These are phyloP conservation scores for Campaea margaritaria DNA, from an alignment of 2,888 invertebrate species.

Conservation along the genomic window DNA sequence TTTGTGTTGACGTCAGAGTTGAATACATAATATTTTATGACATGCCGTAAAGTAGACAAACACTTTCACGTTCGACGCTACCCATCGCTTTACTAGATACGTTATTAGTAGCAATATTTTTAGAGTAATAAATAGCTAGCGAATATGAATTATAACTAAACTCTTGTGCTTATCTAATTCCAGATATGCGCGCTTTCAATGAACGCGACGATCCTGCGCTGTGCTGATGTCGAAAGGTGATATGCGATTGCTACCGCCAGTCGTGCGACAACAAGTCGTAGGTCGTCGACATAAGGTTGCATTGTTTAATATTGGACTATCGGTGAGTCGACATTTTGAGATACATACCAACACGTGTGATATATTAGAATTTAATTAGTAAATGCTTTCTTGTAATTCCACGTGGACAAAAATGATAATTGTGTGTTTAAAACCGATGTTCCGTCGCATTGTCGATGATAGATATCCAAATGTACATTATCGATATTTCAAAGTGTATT, in stretches of 20 bases:
- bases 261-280: slow-evolving; percentile 18
- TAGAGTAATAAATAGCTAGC: no score
- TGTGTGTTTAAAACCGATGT: no score
- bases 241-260: slow-evolving; percentile 13
- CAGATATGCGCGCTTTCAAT: slow-evolving; percentile 81
- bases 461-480: no score
- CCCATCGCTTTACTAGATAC: slow-evolving; percentile 10
- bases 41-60: slow-evolving; percentile 21
- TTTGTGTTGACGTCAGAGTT: slow-evolving; percentile 25
- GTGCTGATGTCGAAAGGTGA: slow-evolving; percentile 44
- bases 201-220: slow-evolving; percentile 56
- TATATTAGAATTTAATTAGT: neutral
- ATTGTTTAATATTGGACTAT: slow-evolving; percentile 19
- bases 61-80: slow-evolving; percentile 13
- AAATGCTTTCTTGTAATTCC: no score
- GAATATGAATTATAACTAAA: no score
- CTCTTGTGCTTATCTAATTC: slow-evolving; percentile 37
- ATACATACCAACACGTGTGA: neutral
- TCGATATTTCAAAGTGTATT: neutral
- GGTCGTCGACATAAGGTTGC: neutral
- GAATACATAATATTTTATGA: slow-evolving; percentile 25
- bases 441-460: no score
- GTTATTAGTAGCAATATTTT: neutral
- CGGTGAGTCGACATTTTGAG: slow-evolving; percentile 23
- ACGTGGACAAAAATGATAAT: no score